Base-by-base conservation (phyloP, 1,140 invertebrate species). In the Brachionus rotundiformis region DNA sequence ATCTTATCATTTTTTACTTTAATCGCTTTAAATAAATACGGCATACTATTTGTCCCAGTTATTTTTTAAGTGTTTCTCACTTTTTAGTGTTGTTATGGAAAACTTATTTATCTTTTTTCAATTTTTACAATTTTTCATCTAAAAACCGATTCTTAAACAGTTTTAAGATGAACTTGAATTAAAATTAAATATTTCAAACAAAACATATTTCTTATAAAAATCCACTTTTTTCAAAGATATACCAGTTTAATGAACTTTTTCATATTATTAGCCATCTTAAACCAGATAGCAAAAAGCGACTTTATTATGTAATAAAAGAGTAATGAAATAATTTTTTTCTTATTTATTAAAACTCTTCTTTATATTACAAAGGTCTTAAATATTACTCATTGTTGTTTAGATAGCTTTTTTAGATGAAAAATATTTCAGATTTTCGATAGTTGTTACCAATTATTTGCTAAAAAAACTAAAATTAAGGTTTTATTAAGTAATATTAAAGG, bases 21-120 rank as follows among this genome's bases (percentile, higher is more conserved):
- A 54, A 54, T 54, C 47, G n/a, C 19, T 54, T 54, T 25, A 19
- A 19, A 54, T 25, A 54, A 54, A 54, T 54, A 54, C 47, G 7
- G 23, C 47, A 25, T n/a, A 54, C 23, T 54, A 19, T 6, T 54
- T 54, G 47, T 54, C 47, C 47, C 47, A 54, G 47, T 54, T 54
- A 54, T 54, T 54, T 41, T 54, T 54, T 54, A 54, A 54, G 47
- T 54, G 16, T 16, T 16, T 54, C 16, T 19, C 47, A 54, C 19
- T 54, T 54, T 19, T 54, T 54, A 25, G n/a, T 19, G 47, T 54
- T 54, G 47, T 54, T 54, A 54, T 54, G 47, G 47, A 54, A 54
- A 49, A 54, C 7, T 25, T 54, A 8, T 54, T 54, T 23, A 19
- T 8, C 19, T 19, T 54, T 54, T 23, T 39, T 2, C 13, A 19